Evolutionary conservation across 2,113 vertebrate species (phyloP).

Genomic region (Daubentonia madagascariensis): DNA sequence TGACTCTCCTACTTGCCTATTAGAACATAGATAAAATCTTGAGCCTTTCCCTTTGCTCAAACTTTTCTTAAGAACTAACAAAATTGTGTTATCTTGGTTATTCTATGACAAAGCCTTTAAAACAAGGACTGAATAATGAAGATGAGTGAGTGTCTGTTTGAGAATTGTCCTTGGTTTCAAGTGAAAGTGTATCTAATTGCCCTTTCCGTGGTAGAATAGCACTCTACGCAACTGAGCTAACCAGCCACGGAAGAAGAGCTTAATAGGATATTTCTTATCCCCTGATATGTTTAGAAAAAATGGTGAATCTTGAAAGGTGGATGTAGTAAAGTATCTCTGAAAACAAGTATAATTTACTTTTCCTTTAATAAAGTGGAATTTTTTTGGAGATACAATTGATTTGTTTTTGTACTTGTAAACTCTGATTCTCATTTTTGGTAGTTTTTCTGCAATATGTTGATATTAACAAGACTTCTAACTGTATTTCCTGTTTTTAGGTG

Average conservation of each 20-base stretch:
- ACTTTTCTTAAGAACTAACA: conserved; percentile 19
- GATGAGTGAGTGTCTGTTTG: background rate
- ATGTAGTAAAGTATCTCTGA: background rate
- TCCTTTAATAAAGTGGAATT: background rate
- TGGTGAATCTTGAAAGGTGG: background rate
- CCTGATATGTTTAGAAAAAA: background rate
- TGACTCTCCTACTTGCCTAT: background rate
- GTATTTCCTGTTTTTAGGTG: conserved; percentile 83
- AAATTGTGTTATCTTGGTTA: background rate
- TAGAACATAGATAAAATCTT: background rate
- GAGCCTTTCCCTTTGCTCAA: background rate
- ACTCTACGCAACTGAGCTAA: background rate
- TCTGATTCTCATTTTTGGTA: background rate
- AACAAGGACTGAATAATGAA: background rate
- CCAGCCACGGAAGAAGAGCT: background rate
- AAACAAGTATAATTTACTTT: background rate
- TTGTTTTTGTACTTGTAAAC: background rate
- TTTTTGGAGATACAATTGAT: background rate
- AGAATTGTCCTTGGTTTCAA: background rate
- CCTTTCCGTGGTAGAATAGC: background rate
- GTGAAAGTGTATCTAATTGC: background rate
- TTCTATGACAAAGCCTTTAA: background rate
- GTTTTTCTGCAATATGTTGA: background rate
- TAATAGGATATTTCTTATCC: background rate
- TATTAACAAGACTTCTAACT: background rate